Percentiles rank a stretch among this genome's conserved stretches.
Conservation (phyloP, 1,140 invertebrate genomes). For the Diuraphis noxia region DNA sequence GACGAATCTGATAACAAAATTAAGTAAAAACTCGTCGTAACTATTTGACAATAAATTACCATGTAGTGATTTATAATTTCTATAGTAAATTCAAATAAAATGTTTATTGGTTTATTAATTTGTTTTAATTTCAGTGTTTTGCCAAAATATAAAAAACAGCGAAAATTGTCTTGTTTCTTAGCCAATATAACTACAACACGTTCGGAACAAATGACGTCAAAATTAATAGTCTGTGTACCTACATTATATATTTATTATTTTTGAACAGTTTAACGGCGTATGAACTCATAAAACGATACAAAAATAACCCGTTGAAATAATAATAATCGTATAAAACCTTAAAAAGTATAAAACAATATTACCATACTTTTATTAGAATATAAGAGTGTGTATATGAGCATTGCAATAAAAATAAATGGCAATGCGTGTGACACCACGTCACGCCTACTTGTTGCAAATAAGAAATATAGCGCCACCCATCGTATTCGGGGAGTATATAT, state of each 20-base stretch:
- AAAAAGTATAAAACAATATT: neutral
- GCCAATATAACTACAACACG: neutral
- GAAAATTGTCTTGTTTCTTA: neutral
- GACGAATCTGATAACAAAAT: constrained; percentile 36
- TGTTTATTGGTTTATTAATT: constrained; percentile 18
- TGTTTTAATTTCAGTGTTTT: neutral
- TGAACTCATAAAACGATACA: neutral
- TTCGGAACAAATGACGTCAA: neutral
- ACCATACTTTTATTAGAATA: constrained; percentile 20
- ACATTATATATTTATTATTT: neutral
- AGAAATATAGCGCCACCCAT: constrained; percentile 39
- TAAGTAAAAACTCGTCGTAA: constrained; percentile 14
- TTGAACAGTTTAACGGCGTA: constrained; percentile 17
- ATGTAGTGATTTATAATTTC: constrained; percentile 42
- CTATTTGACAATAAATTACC: neutral
- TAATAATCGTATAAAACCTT: neutral
- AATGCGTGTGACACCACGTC: constrained; percentile 19
- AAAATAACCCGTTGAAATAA: neutral
- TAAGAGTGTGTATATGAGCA: neutral
- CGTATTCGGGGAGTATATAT: constrained; percentile 38
- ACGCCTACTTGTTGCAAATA: constrained; percentile 49
- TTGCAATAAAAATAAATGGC: constrained; percentile 44
- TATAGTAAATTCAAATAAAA: constrained; percentile 15
- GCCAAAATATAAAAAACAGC: neutral
- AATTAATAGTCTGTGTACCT: neutral